Conservation (phyloP, 2,888 invertebrate species). For the Coleophora flavipennella region DNA sequence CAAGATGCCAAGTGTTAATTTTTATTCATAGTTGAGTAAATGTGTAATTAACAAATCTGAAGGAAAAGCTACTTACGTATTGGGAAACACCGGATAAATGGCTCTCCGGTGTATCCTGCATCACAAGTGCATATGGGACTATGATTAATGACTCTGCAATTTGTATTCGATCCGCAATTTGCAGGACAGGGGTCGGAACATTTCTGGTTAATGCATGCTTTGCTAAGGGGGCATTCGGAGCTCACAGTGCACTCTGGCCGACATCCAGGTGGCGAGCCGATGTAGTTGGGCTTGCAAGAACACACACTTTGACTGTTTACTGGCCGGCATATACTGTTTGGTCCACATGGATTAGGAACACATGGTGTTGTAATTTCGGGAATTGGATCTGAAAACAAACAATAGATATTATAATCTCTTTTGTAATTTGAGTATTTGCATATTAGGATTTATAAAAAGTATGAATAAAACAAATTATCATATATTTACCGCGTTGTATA, state of each 20-base stretch:
- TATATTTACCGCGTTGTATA: slow-evolving; percentile 36
- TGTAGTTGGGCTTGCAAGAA: slow-evolving; percentile 79
- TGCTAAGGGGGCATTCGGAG: slow-evolving; percentile 80
- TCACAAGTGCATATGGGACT: slow-evolving; percentile 84
- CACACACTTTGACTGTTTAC: slow-evolving; percentile 81
- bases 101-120: slow-evolving; percentile 75
- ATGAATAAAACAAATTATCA: not conserved
- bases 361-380: slow-evolving; percentile 72
- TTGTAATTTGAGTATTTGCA: too few species aligned
- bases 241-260: slow-evolving; percentile 85
- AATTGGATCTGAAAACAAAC: slow-evolving; percentile 37
- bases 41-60: too few species aligned
- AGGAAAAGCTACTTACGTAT: slow-evolving; percentile 45
- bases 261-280: slow-evolving; percentile 83
- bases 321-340: slow-evolving; percentile 82
- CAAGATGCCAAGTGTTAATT: slow-evolving; percentile 7
- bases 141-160: slow-evolving; percentile 83
- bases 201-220: slow-evolving; percentile 83
- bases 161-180: slow-evolving; percentile 77
- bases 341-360: slow-evolving; percentile 80
- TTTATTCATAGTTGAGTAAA: too few species aligned
- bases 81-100: slow-evolving; percentile 76
- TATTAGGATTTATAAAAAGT: not conserved
- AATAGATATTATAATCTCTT: not conserved
- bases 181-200: slow-evolving; percentile 84